phyloP scores from a whole-genome alignment of 2,888 invertebrate species.

The Caenorhabditis japonica region DNA sequence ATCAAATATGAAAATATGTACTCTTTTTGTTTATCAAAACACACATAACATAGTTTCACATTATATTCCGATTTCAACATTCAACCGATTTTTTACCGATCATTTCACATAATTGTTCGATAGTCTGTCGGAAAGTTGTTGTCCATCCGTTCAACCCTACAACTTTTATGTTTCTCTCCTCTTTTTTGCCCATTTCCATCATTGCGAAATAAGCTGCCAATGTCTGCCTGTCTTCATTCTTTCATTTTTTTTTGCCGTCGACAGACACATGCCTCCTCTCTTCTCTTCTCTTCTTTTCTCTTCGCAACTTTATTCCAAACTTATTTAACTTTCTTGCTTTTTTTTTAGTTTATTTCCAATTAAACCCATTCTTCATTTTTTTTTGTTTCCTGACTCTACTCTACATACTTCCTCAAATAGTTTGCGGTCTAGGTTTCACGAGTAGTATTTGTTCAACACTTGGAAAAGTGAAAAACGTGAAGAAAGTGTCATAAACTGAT shows the following conservation, averaged over 20 bases:
- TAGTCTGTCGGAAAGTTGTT: slow-evolving; percentile 20
- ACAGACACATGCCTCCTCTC: slow-evolving; percentile 43
- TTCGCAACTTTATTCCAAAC: slow-evolving; percentile 4
- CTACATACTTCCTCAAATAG: no score
- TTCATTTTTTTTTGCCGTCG: slow-evolving; percentile 17
- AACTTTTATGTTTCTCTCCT: no score
- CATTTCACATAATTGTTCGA: slow-evolving; percentile 35
- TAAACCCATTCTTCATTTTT: slow-evolving; percentile 5
- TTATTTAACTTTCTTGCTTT: no score
- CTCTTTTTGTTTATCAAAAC: slow-evolving; percentile 2
- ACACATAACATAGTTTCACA: neutral
- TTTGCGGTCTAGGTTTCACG: no score
- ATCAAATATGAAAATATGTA: no score
- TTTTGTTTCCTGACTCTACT: no score
- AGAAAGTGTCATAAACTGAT: slow-evolving; percentile 29
- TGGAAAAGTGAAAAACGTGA: no score
- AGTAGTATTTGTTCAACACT: no score
- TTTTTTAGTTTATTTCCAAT: neutral
- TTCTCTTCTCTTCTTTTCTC: slow-evolving; percentile 26
- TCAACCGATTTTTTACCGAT: slow-evolving; percentile 10
- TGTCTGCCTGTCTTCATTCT: slow-evolving; percentile 13
- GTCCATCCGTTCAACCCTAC: no score
- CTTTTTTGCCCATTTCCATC: slow-evolving; percentile 5
- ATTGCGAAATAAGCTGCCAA: slow-evolving; percentile 43
- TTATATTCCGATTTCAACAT: neutral